Percentiles rank a stretch among this genome's conserved stretches.
These are phyloP conservation scores for Hypselothyrea guttata DNA, from an alignment of 2,888 invertebrate genomes.

Conservation along the genomic window DNA sequence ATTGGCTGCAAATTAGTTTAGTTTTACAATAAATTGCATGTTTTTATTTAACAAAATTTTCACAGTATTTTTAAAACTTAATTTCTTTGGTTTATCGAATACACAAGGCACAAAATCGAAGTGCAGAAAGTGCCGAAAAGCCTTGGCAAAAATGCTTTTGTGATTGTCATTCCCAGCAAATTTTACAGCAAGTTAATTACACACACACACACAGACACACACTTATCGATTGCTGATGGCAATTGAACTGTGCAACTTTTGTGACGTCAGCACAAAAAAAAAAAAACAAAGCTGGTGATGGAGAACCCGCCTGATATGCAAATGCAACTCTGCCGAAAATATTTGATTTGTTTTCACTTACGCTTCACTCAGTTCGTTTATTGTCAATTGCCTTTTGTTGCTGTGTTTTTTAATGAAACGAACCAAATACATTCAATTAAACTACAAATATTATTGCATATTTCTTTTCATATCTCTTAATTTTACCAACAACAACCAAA, in stretches of 20 bases:
- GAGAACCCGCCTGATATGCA: slow-evolving; percentile 28
- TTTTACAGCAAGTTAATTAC: slow-evolving; percentile 37
- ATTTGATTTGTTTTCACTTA: slow-evolving; percentile 42
- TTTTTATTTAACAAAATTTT: slow-evolving; percentile 19
- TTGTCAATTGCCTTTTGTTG: slow-evolving; percentile 61
- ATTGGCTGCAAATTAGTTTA: slow-evolving; percentile 75
- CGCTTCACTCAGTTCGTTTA: slow-evolving; percentile 57
- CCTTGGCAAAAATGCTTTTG: slow-evolving; percentile 63
- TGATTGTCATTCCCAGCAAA: slow-evolving; percentile 53
- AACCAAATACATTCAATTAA: slow-evolving; percentile 42
- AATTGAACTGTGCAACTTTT: slow-evolving; percentile 43
- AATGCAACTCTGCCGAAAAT: slow-evolving; percentile 26
- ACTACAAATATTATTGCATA: slow-evolving; percentile 52
- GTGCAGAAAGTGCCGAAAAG: slow-evolving; percentile 14
- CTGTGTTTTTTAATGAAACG: slow-evolving; percentile 53
- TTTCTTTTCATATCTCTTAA: slow-evolving; percentile 69
- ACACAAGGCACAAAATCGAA: slow-evolving; percentile 19
- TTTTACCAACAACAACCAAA: slow-evolving; percentile 39
- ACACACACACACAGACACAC: slow-evolving; percentile 17
- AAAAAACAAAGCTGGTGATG: neutral
- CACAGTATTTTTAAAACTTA: slow-evolving; percentile 19
- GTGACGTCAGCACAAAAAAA: slow-evolving; percentile 35
- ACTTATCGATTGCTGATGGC: slow-evolving; percentile 40
- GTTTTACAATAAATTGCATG: slow-evolving; percentile 58
- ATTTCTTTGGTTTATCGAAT: slow-evolving; percentile 26